A percentile compares a stretch with the other conserved stretches of the same genome.
phyloP scores from a whole-genome alignment of 2,113 vertebrate species.

The Myrmecophaga tridactyla region DNA sequence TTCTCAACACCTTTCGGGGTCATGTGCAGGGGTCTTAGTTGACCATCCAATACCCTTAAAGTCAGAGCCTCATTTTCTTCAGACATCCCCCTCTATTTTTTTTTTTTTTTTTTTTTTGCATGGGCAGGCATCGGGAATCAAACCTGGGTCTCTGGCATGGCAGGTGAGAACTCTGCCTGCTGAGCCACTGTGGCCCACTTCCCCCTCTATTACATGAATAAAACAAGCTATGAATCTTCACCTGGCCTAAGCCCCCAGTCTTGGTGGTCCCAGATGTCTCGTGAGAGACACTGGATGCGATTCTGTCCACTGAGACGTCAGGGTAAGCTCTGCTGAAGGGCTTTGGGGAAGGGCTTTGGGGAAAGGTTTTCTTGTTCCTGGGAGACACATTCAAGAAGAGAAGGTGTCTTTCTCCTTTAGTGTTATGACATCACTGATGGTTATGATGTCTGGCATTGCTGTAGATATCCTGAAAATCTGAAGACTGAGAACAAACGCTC shows the following conservation, averaged over 20 bases:
- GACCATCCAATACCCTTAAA: background rate
- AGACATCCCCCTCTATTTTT: no score
- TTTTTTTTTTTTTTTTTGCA: no score
- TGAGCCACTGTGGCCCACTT: no score
- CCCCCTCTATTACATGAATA: background rate
- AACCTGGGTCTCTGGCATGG: no score
- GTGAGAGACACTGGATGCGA: no score
- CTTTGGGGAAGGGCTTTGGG: background rate
- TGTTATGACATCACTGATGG: background rate
- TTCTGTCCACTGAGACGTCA: background rate
- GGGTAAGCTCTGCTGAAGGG: accelerated
- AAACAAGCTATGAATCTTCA: background rate
- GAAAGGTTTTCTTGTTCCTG: background rate
- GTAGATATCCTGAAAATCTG: background rate
- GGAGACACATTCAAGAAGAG: background rate
- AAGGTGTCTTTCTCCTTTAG: background rate
- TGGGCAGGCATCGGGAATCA: no score
- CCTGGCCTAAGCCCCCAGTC: background rate
- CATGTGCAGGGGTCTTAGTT: background rate
- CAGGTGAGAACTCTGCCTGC: no score
- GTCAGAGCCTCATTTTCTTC: background rate
- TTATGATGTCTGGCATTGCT: background rate
- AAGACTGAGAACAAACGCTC: background rate
- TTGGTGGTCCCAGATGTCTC: background rate
- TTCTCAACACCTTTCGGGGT: background rate